Base-by-base conservation (phyloP, 1,140 invertebrate species). In the Drosophila simulans region DNA sequence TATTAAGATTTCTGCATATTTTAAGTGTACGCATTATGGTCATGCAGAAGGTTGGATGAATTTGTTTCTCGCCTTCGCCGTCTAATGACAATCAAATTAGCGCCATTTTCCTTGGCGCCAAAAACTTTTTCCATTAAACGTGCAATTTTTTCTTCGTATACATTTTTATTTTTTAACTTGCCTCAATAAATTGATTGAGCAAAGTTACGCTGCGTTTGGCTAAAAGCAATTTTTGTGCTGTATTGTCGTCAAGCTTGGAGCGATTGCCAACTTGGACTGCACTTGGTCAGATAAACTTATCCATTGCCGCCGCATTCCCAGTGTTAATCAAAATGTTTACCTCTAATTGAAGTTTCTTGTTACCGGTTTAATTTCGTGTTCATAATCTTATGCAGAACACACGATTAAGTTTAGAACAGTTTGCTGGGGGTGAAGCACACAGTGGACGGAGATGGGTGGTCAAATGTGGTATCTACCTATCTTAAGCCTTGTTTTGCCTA, bases 71-170 rank as follows among this genome's bases (percentile, higher is more conserved):
- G 60, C 69, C 65, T 68, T 62, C 60, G 34, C 66, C 42, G 43
- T 75, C 75, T 90, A 80, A 90, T 90, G 86, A 80, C 79, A 90
- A 86, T 90, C 72, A 72, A 90, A 86, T 90, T 90, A 90, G 78
- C 79, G 48, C 31, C 59, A 62, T 73, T 74, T 80, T 77, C 55
- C 64, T 40, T 65, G 62, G 72, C 82, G 70, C 75, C 60, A 69
- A 74, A 88, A 90, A 90, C 62, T 90, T 90, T 90, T 90, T 77
- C 86, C 86, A 90, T 90, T 90, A 90, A 80, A 69, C 63, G 70
- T 51, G 72, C 39, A 51, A 65, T 65, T 57, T 75, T 55, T 52
- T 71, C 34, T 27, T 17, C 27, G 12, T 4, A 45, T 43, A 22
- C 39, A 55, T 25, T 52, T 43, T 54, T 49, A 54, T 58, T 60